These are phyloP conservation scores for Alloplasta piceator DNA, from an alignment of 2,888 invertebrate genomes.

Conservation along the genomic window DNA sequence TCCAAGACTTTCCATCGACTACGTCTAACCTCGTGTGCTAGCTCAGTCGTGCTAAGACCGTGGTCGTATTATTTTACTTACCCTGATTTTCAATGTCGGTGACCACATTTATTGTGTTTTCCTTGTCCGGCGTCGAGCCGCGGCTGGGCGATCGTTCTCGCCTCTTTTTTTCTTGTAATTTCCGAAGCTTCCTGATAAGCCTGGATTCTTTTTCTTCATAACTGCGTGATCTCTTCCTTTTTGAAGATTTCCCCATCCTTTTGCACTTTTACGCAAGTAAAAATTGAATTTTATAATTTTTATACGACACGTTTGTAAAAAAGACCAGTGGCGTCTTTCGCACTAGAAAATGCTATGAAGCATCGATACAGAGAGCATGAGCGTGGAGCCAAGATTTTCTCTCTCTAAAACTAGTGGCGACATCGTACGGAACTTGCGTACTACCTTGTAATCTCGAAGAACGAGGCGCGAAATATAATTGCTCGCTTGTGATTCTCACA, in stretches of 20 bases:
- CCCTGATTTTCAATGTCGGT: neutral
- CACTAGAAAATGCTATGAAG: slow-evolving; percentile 51
- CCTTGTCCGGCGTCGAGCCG: neutral
- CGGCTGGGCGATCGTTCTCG: neutral
- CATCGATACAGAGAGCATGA: neutral
- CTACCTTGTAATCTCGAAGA: slow-evolving; percentile 7
- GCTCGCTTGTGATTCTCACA: too few relatives aligned
- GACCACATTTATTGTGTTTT: too few relatives aligned
- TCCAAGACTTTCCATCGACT: slow-evolving; percentile 31
- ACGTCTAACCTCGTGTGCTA: slow-evolving; percentile 7
- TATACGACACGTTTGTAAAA: neutral
- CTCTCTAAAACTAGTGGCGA: slow-evolving; percentile 7
- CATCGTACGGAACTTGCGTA: slow-evolving; percentile 5
- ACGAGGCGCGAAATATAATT: slow-evolving; percentile 4
- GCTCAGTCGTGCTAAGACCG: neutral
- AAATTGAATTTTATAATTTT: slow-evolving; percentile 9
- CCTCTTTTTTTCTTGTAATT: neutral
- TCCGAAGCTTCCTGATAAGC: neutral
- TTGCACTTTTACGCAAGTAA: neutral
- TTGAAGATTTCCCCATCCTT: slow-evolving; percentile 10
- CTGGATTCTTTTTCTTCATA: neutral
- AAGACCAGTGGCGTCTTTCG: slow-evolving; percentile 41
- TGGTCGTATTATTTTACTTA: neutral
- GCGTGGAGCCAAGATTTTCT: neutral
- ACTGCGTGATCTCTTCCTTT: neutral